Percentiles rank a stretch among this genome's conserved stretches.
These are phyloP conservation scores for Tapirus indicus DNA, from an alignment of 2,797 vertebrate genomes.

Conservation along the genomic window DNA sequence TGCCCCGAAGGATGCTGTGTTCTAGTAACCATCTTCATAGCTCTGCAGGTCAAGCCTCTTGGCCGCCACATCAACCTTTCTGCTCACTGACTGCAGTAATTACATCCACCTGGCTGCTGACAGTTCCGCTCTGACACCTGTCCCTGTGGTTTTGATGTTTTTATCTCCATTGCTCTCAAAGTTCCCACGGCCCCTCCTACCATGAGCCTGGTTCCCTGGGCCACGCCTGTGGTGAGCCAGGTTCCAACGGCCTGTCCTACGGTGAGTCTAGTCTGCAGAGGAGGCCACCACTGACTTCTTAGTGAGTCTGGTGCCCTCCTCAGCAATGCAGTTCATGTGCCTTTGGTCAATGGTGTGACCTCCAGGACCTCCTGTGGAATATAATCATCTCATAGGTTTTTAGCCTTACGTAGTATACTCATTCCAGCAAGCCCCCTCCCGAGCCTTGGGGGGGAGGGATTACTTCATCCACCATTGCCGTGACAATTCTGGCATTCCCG, in stretches of 20 bases:
- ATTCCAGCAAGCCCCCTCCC: not conserved
- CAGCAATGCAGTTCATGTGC: not conserved
- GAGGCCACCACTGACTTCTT: not conserved
- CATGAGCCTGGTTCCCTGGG: not conserved
- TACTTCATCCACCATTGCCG: too few species aligned
- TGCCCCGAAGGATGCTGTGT: not conserved
- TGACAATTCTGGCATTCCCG: too few species aligned
- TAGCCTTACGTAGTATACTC: accelerated
- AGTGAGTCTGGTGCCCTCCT: not conserved
- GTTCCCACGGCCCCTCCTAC: not conserved
- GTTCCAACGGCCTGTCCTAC: accelerated
- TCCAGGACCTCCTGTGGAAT: not conserved
- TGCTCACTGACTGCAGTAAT: accelerated
- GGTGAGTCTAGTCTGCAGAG: not conserved
- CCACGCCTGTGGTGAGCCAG: not conserved
- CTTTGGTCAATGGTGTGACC: accelerated
- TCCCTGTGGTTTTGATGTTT: not conserved
- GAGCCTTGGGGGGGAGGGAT: too few species aligned
- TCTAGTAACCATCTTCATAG: not conserved
- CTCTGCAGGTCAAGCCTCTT: not conserved
- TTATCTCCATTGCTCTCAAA: not conserved
- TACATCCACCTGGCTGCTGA: not conserved
- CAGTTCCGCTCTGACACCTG: accelerated
- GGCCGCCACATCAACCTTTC: not conserved
- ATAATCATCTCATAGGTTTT: not conserved